These are phyloP conservation scores for Bovichtus variegatus DNA, from an alignment of 2,797 vertebrate species.

Conservation along the genomic window DNA sequence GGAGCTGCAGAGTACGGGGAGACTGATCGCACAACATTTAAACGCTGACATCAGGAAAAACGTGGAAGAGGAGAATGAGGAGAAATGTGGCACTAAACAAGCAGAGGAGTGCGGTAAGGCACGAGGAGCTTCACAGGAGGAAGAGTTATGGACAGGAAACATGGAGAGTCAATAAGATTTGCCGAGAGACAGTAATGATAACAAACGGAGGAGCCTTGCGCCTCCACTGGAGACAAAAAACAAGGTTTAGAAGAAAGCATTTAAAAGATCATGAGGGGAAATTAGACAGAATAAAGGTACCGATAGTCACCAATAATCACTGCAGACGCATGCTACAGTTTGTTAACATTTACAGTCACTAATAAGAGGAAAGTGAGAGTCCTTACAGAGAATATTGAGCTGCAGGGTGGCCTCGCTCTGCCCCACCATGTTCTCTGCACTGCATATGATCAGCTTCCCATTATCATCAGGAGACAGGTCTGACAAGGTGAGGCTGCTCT, in stretches of 20 bases:
- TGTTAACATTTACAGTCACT: slow-evolving; percentile 14
- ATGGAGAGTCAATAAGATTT: slow-evolving; percentile 74
- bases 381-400: slow-evolving; percentile 97
- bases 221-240: slow-evolving; percentile 56
- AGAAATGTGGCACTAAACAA: slow-evolving; percentile 45
- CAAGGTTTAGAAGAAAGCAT: slow-evolving; percentile 39
- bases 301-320: slow-evolving; percentile 25
- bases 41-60: slow-evolving; percentile 49
- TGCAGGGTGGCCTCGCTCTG: slow-evolving; percentile 90
- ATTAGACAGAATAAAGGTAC: slow-evolving; percentile 45
- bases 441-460: slow-evolving; percentile 90
- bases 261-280: slow-evolving; percentile 57
- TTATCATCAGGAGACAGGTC: slow-evolving; percentile 94
- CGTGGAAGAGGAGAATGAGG: slow-evolving; percentile 44
- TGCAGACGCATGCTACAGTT: slow-evolving; percentile 16
- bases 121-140: slow-evolving; percentile 75
- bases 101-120: slow-evolving; percentile 47
- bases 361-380: slow-evolving; percentile 14
- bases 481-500: slow-evolving; percentile 89
- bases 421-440: slow-evolving; percentile 95
- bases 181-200: slow-evolving; percentile 66
- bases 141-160: slow-evolving; percentile 79
- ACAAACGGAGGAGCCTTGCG: slow-evolving; percentile 61
- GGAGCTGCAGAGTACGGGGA: slow-evolving; percentile 32
- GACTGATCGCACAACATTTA: slow-evolving; percentile 29